Evolutionary conservation across 2,113 vertebrate species (phyloP), one percentile per base, ranked within the genome.

Genomic region (Rhegmatorhina hoffmannsi): DNA sequence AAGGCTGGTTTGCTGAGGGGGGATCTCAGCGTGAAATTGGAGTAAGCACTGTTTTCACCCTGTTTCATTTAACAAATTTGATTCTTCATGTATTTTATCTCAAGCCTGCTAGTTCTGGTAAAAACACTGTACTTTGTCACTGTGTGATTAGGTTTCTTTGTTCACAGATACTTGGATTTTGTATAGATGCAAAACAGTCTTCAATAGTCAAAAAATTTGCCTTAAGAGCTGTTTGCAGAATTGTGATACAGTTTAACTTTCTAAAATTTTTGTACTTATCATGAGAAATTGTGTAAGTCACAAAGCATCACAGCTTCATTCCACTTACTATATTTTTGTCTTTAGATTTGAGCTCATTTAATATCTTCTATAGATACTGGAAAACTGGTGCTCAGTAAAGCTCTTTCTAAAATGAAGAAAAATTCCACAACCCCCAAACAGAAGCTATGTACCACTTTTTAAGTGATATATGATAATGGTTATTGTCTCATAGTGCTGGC

Each of bases 1-100:
- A 64, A 58, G 10, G 3, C 19, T 84, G 13, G 7, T 38, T 74
- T 81, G 5, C 24, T 29, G 25, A 1, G 2, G 9, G 3, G 0
- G 4, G 5, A 49, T 15, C 28, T 84, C 20, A 31, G 7, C 0
- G 0, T 34, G 66, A 83, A 68, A 73, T 1, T 64, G 17, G 6
- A 79, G 12, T 36, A 29, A 63, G 16, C 9, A 36, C 19, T 38
- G 23, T 79, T 68, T 60, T 36, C 59, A 23, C 7, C 0, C 0
- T 47, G 43, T 77, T 83, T 84, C 33, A 20, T 33, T 28, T 56
- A 24, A 1, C 3, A 16, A 66, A 69, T 9, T 33, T n/a, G 8
- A 52, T 67, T 79, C 9, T 81, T 81, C 40, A 50, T 13, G 10
- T 53, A 36, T 77, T 80, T 77, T 59, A 38, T 31, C 20, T 62